Percentiles rank a stretch among this genome's conserved stretches.
Evolutionary conservation across 1,140 invertebrate species (phyloP).

Genomic region (Cydia fagiglandana): DNA sequence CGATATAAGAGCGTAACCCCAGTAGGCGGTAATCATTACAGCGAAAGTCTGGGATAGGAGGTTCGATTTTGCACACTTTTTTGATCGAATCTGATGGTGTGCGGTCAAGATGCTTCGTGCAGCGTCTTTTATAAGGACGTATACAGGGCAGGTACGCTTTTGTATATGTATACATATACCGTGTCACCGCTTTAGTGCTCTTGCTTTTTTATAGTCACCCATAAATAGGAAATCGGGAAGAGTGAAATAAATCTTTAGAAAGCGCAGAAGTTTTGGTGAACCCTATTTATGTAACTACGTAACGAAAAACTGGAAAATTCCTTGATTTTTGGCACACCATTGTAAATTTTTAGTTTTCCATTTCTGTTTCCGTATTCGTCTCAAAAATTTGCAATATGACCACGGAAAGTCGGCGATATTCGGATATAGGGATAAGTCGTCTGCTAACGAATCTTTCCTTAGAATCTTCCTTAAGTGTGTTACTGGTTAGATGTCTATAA

Average conservation of each 20-base stretch:
- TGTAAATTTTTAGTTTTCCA: no score
- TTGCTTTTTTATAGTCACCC: not conserved
- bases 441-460: not conserved
- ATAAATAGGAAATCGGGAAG: no score
- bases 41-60: not conserved
- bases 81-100: slow-evolving; percentile 25
- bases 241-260: no score
- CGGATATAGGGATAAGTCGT: no score
- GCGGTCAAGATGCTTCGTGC: slow-evolving; percentile 61
- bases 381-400: no score
- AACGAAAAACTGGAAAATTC: no score
- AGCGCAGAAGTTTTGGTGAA: no score
- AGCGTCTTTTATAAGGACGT: slow-evolving; percentile 62
- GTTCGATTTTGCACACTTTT: not conserved
- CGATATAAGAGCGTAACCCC: slow-evolving; percentile 47
- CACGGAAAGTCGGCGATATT: no score
- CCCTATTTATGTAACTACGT: no score
- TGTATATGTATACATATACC: no score
- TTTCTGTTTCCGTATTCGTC: no score
- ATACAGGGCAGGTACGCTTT: slow-evolving; percentile 55
- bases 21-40: not conserved
- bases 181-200: not conserved
- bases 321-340: no score
- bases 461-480: not conserved
- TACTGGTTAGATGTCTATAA: slow-evolving; percentile 6